Conservation (phyloP, 2,888 invertebrate species). For the Tridacna crocea region DNA sequence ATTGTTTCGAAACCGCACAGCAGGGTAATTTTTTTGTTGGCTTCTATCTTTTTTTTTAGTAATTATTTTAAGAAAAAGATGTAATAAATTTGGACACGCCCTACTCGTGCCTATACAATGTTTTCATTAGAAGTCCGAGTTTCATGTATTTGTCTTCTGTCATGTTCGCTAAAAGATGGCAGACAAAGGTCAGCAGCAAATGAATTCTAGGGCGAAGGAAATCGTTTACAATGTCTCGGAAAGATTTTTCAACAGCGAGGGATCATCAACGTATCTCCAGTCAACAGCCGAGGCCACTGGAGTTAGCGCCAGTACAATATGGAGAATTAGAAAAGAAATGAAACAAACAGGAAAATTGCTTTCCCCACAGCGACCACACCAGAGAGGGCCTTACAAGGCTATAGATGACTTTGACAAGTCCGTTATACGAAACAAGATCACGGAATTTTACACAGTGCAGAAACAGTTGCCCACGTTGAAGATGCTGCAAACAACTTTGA, state of each 20-base stretch:
- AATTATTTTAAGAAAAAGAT: no score
- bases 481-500: constrained; percentile 22
- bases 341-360: background rate
- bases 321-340: background rate
- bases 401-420: constrained; percentile 28
- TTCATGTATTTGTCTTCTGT: no score
- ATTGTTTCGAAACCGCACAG: no score
- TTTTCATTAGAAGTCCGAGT: no score
- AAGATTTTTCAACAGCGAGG: background rate
- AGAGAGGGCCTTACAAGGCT: constrained; percentile 1
- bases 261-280: background rate
- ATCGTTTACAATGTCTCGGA: background rate
- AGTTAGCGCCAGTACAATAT: background rate
- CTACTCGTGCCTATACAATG: no score
- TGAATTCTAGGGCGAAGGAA: no score
- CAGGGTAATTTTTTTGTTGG: no score
- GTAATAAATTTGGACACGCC: no score
- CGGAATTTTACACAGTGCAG: constrained; percentile 28
- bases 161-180: no score
- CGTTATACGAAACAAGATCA: constrained; percentile 15
- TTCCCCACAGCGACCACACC: background rate
- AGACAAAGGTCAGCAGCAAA: no score
- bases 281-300: constrained; percentile 4
- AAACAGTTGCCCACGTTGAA: constrained; percentile 20
- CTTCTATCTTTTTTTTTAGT: no score